Evolutionary conservation across 2,113 vertebrate species (phyloP), one percentile per base, ranked within the genome.

Genomic region (Trachemys scripta): DNA sequence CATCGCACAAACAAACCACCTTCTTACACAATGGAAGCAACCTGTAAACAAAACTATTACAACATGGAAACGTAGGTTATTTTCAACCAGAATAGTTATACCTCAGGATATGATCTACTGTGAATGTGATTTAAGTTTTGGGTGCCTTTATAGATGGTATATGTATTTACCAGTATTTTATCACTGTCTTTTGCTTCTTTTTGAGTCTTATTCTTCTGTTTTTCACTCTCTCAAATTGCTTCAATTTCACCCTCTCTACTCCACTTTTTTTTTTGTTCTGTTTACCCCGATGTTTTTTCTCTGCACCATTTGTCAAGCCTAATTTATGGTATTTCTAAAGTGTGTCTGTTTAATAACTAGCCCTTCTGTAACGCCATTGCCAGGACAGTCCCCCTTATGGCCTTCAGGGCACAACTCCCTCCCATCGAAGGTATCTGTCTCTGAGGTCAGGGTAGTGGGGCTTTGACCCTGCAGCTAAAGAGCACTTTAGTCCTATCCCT

Each of bases 301-400:
- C 54, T 86, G 95, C 29, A 80, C 87, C 93, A 95, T 97, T 96
- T 97, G 96, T 92, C 87, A 95, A 81, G 94, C 93, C 84, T 81
- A 87, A 89, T 95, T 56, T 31, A 93, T 89, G 93, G 59, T 89
- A 93, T 92, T 96, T 95, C 94, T 85, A 62, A 87, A 90, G 69
- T 53, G 76, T 94, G n/a, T 50, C 94, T 88, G 75, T 62, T 12
- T 78, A 96, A 96, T 56, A 95, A 7, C 38, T 53, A 82, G 91
- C 82, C 82, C 92, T 84, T 29, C 25, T 59, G 25, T 59, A 59
- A 59, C 2, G 25, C 25, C 56, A 59, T 5, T 59, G 25, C 56
- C 25, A 59, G 10, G 56, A 27, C 56, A 59, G 56, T 25, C 56
- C 56, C 56, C 56, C 56, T 59, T 27, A 27, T 27, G 25, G 56